Percentiles rank a stretch among this genome's conserved stretches.
phyloP scores from a whole-genome alignment of 1,140 invertebrate genomes.

The Danaus plexippus region DNA sequence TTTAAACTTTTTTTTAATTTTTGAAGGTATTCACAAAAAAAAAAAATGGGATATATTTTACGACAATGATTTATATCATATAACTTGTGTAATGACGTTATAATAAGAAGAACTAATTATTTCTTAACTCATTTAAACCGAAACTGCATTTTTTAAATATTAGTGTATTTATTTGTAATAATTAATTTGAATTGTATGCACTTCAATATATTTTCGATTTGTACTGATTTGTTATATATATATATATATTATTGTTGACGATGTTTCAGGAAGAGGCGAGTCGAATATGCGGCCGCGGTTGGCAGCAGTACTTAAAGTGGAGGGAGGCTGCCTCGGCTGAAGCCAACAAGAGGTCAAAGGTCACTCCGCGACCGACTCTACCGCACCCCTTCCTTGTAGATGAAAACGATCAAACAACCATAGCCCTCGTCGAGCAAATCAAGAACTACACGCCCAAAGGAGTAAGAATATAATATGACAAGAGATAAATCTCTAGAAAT shows the following conservation, averaged over 20 bases:
- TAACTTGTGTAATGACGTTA: too few species aligned
- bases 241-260: slow-evolving; percentile 3
- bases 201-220: background rate
- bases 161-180: too few species aligned
- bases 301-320: slow-evolving; percentile 90
- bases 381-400: slow-evolving; percentile 62
- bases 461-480: slow-evolving; percentile 72
- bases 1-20: too few species aligned
- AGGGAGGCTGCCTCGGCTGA: slow-evolving; percentile 89
- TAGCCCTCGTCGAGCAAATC: slow-evolving; percentile 79
- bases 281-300: slow-evolving; percentile 89
- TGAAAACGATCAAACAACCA: slow-evolving; percentile 33
- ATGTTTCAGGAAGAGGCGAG: slow-evolving; percentile 77
- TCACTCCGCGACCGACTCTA: slow-evolving; percentile 48
- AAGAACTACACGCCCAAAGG: slow-evolving; percentile 87
- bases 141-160: too few species aligned
- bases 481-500: too few species aligned
- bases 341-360: slow-evolving; percentile 87
- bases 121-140: too few species aligned
- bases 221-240: background rate
- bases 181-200: too few species aligned
- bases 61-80: too few species aligned
- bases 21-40: too few species aligned
- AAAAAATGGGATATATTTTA: too few species aligned
- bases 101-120: too few species aligned